Base-by-base conservation (phyloP, 1,140 invertebrate species). In the Samia ricini region DNA sequence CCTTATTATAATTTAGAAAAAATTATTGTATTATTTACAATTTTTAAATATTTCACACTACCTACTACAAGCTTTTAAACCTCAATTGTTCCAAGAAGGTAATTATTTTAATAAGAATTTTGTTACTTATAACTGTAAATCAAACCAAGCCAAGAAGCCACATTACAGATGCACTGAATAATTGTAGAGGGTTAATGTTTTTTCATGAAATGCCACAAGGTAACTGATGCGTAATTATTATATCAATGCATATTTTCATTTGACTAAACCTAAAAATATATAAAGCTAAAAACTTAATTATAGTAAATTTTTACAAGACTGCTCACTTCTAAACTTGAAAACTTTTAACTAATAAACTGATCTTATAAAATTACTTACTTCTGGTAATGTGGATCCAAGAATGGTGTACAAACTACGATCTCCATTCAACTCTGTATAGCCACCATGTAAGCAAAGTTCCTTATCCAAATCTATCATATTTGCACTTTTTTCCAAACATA, bases 401-500 rank as follows among this genome's bases (percentile, higher is more conserved):
- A 90, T 78, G 60, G 63, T 77, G 51, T 76, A 73, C 50, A 88
- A 56, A 10, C 65, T 72, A 55, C 68, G 74, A 33, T 86, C 77
- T 21, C 86, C 83, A 36, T 63, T 77, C 48, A 86, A 58, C 15
- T 77, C 83, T 0, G 79, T 76, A 65, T 76, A 79, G 18, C 79
- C 79, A 15, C 84, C 83, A 69, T 88, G 77, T 8, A 90, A 56
- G 54, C 72, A 69, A 10, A 90, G 56, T 36, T 69, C 76, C 18
- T 81, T 80, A 60, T 77, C 74, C 59, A 88, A 62, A 21, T 79
- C 63, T 0, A 69, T 60, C 66, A 86, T 72, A 18, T 69, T 63
- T 0, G 58, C 20, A n/a, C 71, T 66, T 29, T 79, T 78, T 6
- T 78, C 71, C 3, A 86, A 64, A 58, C 88, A 90, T 20, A 90